phyloP scores from a whole-genome alignment of 2,113 vertebrate genomes.

The Athene cunicularia region DNA sequence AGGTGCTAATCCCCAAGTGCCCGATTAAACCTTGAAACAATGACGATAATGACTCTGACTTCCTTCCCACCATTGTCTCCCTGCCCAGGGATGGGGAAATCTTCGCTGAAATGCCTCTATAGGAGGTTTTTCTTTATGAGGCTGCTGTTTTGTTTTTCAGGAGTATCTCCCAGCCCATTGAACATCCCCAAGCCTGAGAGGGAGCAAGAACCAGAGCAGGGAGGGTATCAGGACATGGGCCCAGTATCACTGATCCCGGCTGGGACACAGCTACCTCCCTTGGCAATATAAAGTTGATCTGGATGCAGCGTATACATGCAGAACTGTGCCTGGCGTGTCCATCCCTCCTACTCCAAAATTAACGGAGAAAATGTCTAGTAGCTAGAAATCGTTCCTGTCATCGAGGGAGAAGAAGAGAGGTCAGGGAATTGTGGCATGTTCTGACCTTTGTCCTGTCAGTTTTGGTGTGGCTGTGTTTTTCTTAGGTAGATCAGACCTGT shows the following conservation, averaged over 20 bases:
- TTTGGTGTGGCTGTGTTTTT: background rate
- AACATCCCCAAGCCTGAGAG: background rate
- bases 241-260: fast-evolving
- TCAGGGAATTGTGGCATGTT: background rate
- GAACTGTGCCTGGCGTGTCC: background rate
- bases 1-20: background rate
- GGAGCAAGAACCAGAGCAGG: background rate
- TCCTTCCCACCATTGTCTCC: slow-evolving; percentile 69
- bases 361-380: background rate
- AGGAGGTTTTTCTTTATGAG: background rate
- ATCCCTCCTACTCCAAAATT: background rate
- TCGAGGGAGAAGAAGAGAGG: background rate
- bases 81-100: slow-evolving; percentile 5
- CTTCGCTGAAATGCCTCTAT: background rate
- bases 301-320: fast-evolving
- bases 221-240: background rate
- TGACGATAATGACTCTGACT: background rate
- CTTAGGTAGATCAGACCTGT: background rate
- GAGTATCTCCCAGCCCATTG: background rate
- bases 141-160: background rate
- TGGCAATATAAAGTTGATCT: background rate
- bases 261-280: background rate
- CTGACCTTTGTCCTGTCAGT: background rate
- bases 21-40: background rate
- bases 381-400: background rate